Conservation (phyloP, 1,140 invertebrate species). For the Ceratina australensis region DNA sequence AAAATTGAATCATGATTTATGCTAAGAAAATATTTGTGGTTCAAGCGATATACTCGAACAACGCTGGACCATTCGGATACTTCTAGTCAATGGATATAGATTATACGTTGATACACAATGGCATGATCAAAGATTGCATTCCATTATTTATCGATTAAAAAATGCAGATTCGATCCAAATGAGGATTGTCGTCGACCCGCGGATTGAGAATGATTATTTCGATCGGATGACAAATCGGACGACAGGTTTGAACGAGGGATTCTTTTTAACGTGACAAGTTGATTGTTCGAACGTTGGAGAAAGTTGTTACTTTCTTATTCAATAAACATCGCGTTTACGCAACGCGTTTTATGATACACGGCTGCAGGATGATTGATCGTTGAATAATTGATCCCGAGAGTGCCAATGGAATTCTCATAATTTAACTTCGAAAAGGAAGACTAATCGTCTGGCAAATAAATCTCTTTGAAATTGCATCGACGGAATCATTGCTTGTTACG, state of each 20-base stretch:
- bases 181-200: too few species aligned
- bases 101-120: too few species aligned
- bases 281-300: background rate
- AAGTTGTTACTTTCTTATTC: background rate
- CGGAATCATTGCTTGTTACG: too few species aligned
- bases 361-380: background rate
- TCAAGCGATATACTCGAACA: too few species aligned
- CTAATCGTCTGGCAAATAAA: background rate
- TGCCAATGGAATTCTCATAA: background rate
- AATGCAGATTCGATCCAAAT: too few species aligned
- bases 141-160: too few species aligned
- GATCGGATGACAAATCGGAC: background rate
- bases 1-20: too few species aligned
- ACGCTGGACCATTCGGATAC: too few species aligned
- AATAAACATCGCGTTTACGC: background rate
- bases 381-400: conserved; percentile 10
- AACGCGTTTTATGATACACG: background rate
- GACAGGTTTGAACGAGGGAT: background rate
- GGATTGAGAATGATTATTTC: background rate
- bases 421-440: background rate
- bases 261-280: background rate
- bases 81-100: too few species aligned
- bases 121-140: too few species aligned
- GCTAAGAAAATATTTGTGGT: too few species aligned
- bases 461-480: background rate